Conservation (phyloP, 1,140 invertebrate genomes). For the Conopomorpha cramerella region DNA sequence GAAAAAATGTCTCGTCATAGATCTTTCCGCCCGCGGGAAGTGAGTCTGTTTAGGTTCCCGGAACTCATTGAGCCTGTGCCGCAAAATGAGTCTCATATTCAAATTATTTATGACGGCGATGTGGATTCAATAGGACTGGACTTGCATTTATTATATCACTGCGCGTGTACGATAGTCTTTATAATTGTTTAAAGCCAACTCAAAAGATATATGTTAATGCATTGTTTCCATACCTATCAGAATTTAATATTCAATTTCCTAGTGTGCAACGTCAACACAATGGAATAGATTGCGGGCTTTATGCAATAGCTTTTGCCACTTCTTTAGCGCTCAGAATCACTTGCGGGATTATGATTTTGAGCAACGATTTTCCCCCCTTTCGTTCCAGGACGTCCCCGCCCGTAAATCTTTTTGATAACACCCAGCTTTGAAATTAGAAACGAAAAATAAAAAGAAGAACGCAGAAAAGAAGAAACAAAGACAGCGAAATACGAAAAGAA, state of each 20-base stretch:
- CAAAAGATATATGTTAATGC: too few species aligned
- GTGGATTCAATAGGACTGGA: neutral
- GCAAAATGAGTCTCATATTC: neutral
- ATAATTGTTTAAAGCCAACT: neutral
- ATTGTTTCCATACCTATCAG: too few species aligned
- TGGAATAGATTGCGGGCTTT: neutral
- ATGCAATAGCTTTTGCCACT: neutral
- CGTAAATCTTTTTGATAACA: neutral
- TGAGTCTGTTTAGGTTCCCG: too few species aligned
- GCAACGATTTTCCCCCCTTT: too few species aligned
- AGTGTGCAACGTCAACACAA: neutral
- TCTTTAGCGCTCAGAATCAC: neutral
- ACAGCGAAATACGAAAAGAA: neutral
- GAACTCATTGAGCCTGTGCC: too few species aligned
- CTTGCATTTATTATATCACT: neutral
- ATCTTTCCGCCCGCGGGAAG: too few species aligned
- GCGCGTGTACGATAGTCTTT: slow-evolving; percentile 1
- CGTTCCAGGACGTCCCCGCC: neutral
- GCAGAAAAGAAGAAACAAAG: neutral
- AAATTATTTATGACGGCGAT: neutral
- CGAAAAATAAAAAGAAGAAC: slow-evolving; percentile 1
- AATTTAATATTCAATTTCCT: neutral
- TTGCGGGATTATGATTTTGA: too few species aligned
- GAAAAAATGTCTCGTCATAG: too few species aligned
- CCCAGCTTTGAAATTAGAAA: too few species aligned